Evolutionary conservation across 2,888 invertebrate species (phyloP), one percentile per base, ranked within the genome.

Genomic region (Epirrhoe tristata): DNA sequence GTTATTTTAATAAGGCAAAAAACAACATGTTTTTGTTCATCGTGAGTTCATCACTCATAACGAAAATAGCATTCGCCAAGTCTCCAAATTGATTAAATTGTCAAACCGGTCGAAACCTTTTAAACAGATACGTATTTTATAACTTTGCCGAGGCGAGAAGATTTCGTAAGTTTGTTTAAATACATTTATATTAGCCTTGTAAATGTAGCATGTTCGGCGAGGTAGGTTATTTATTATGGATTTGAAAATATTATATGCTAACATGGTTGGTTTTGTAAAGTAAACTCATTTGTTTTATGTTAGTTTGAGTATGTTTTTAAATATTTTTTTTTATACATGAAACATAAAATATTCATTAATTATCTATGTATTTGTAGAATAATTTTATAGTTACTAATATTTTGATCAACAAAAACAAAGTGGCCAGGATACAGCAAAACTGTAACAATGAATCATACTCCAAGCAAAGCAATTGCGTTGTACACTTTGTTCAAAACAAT

Each of bases 401-500:
- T 39, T 46, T 0, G 46, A 46, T 46, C 46, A 46, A 46, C 1
- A 6, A 46, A 5, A 14, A 46, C 46, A 48, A 48, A 14, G 48
- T 48, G 48, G 14, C 12, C 39, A 43, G 12, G 39, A 43, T 48
- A 48, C 48, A 16, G 48, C 2, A 16, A 48, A 51, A 24, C 24
- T 24, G 46, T 14, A 39, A 62, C 48, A 71, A 79, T 89, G 87
- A 89, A 75, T 90, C 88, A 90, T 70, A 72, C 70, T 74, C 74
- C 70, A 72, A 77, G 74, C 75, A 74, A 52, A 60, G 24, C 51
- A 62, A 79, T 76, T 80, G 77, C 77, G 72, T 67, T 75, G 74
- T 77, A 77, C 76, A 62, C 63, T 71, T 70, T 65, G 71, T 80
- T 77, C 75, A 76, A 83, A 78, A 87, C 86, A 90, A 89, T 86